These are phyloP conservation scores for Smutsia temminckii DNA, from an alignment of 2,797 vertebrate species.

Conservation along the genomic window DNA sequence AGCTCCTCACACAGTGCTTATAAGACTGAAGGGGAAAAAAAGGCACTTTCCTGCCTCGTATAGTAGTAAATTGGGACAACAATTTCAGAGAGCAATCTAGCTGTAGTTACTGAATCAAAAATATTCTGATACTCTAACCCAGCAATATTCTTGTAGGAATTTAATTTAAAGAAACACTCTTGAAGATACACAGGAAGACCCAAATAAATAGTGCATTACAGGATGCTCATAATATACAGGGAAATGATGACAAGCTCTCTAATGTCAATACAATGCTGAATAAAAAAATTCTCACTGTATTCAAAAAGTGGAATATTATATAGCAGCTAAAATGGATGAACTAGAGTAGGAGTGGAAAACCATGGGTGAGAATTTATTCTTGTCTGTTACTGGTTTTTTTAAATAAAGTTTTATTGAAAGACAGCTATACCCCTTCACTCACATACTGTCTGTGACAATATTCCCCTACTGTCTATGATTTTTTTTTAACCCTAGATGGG, in stretches of 20 bases:
- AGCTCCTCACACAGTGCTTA: not conserved
- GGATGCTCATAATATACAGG: not conserved
- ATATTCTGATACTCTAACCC: not conserved
- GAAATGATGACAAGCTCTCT: not conserved
- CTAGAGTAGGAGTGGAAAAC: not conserved
- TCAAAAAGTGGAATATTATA: not conserved
- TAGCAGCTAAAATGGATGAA: not conserved
- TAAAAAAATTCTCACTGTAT: not conserved
- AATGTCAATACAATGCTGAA: too few species aligned
- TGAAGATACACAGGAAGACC: not conserved
- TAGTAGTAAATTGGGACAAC: not conserved
- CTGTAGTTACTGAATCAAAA: not conserved
- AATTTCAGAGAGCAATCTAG: not conserved
- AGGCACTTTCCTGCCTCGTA: not conserved
- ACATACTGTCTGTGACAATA: not conserved
- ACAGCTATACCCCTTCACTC: not conserved
- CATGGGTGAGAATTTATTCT: not conserved
- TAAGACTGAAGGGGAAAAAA: not conserved
- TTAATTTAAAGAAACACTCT: constrained; percentile 15
- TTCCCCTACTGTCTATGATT: not conserved
- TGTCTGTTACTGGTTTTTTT: not conserved
- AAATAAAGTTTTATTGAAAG: constrained; percentile 21
- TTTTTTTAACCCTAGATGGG: not conserved
- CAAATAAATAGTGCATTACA: too few species aligned
- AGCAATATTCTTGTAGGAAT: not conserved